Evolutionary conservation across 2,888 invertebrate genomes (phyloP).

Genomic region (Empis stercorea): DNA sequence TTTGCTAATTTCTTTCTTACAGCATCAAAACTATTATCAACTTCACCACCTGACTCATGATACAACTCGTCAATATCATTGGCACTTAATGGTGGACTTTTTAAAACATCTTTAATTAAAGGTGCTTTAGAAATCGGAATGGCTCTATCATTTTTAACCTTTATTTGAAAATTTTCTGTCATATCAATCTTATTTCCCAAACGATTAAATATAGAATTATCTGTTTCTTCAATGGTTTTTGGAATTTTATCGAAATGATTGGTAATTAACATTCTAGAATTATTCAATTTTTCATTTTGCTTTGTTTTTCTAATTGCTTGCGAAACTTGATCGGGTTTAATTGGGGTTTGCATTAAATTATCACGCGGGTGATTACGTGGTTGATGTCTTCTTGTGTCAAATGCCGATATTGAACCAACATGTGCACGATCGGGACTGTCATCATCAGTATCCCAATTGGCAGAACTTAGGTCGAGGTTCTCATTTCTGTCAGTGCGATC

Average conservation of each 20-base stretch:
- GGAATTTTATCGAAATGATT: background rate
- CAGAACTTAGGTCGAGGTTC: no score
- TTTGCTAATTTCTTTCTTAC: constrained; percentile 21
- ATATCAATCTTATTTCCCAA: constrained; percentile 15
- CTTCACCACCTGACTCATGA: constrained; percentile 15
- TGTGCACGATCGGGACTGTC: background rate
- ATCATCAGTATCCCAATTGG: background rate
- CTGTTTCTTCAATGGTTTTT: background rate
- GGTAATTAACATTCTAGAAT: no score
- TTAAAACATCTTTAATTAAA: constrained; percentile 21
- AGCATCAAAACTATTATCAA: constrained; percentile 13
- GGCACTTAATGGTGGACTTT: constrained; percentile 24
- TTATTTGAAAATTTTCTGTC: constrained; percentile 12
- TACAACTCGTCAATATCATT: constrained; percentile 22
- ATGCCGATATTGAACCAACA: no score
- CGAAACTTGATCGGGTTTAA: constrained; percentile 4
- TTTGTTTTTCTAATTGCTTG: background rate
- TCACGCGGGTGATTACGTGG: no score
- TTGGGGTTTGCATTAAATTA: no score
- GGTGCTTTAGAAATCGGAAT: constrained; percentile 1
- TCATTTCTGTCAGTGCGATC: no score
- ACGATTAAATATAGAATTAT: constrained; percentile 13
- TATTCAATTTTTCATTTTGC: background rate
- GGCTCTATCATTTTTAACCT: constrained; percentile 14
- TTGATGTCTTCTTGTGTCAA: no score